A percentile compares a stretch with the other conserved stretches of the same genome.
Evolutionary conservation across 1,140 invertebrate genomes (phyloP).

Genomic region (Sitodiplosis mosellana): DNA sequence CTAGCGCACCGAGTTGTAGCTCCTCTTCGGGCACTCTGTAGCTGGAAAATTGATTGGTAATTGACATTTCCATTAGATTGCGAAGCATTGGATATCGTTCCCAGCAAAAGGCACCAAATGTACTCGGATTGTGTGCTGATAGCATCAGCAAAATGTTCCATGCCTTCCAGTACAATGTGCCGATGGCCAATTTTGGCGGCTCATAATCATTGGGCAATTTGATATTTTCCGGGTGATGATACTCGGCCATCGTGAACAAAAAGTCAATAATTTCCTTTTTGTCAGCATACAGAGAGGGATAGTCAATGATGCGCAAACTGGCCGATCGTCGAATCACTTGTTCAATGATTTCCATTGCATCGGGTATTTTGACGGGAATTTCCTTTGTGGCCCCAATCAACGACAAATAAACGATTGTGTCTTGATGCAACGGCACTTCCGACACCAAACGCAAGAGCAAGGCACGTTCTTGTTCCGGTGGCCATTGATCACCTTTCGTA

Average conservation of each 20-base stretch:
- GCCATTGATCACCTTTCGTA: conserved; percentile 84
- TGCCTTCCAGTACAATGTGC: conserved; percentile 82
- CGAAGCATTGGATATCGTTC: conserved; percentile 82
- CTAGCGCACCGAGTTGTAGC: conserved; percentile 38
- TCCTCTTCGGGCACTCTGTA: conserved; percentile 16
- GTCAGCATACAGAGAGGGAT: conserved; percentile 49
- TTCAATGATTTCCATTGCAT: conserved; percentile 71
- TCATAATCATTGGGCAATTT: conserved; percentile 64
- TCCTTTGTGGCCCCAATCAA: conserved; percentile 74
- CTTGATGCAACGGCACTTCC: conserved; percentile 74
- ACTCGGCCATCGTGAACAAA: conserved; percentile 76
- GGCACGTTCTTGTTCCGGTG: conserved; percentile 65
- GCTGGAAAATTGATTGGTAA: conserved; percentile 51
- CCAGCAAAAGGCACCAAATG: conserved; percentile 74
- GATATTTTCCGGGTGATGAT: conserved; percentile 86
- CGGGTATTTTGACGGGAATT: conserved; percentile 56
- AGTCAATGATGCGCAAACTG: conserved; percentile 42
- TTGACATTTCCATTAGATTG: conserved; percentile 91
- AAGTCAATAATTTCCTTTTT: conserved; percentile 76
- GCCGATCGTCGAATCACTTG: conserved; percentile 70
- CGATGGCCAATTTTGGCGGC: conserved; percentile 78
- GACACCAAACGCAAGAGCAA: conserved; percentile 63
- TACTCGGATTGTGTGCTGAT: conserved; percentile 76
- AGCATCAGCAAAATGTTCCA: conserved; percentile 83
- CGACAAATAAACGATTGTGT: conserved; percentile 60